These are phyloP conservation scores for Lepus oiostolus DNA, from an alignment of 2,797 vertebrate genomes.

Conservation along the genomic window DNA sequence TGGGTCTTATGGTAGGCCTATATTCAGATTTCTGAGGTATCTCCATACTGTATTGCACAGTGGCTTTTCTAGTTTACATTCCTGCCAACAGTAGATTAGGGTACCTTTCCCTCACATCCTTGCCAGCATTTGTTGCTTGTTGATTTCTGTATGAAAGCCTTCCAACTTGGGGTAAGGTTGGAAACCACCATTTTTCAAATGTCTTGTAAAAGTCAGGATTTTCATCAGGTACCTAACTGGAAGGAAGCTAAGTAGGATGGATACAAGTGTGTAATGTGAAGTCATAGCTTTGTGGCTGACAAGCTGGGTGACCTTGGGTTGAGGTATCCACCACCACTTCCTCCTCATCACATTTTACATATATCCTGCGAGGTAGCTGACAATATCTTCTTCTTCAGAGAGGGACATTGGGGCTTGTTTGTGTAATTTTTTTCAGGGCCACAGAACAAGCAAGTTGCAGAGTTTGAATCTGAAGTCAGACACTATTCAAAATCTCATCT, in stretches of 20 bases:
- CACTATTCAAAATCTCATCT: not conserved
- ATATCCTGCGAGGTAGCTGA: not conserved
- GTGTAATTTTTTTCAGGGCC: not conserved
- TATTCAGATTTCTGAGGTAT: too few relatives aligned
- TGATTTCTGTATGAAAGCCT: too few relatives aligned
- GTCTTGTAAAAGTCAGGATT: not conserved
- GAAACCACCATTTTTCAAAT: conserved; percentile 18
- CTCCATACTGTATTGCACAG: too few relatives aligned
- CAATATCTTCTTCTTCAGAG: not conserved
- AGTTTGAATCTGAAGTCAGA: not conserved
- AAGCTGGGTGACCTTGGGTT: not conserved
- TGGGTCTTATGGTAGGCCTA: too few relatives aligned
- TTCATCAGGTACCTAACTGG: not conserved
- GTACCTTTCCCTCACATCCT: too few relatives aligned
- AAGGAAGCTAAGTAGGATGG: not conserved
- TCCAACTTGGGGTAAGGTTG: too few relatives aligned
- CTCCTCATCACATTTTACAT: not conserved
- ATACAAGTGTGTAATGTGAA: not conserved
- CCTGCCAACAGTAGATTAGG: too few relatives aligned
- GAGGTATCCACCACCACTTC: not conserved
- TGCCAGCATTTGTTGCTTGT: too few relatives aligned
- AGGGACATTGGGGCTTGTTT: not conserved
- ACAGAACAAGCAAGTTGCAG: not conserved
- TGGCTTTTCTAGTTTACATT: too few relatives aligned
- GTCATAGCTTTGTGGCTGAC: not conserved